Base-by-base conservation (phyloP, 2,797 vertebrate genomes). In the Remorina albescens region DNA sequence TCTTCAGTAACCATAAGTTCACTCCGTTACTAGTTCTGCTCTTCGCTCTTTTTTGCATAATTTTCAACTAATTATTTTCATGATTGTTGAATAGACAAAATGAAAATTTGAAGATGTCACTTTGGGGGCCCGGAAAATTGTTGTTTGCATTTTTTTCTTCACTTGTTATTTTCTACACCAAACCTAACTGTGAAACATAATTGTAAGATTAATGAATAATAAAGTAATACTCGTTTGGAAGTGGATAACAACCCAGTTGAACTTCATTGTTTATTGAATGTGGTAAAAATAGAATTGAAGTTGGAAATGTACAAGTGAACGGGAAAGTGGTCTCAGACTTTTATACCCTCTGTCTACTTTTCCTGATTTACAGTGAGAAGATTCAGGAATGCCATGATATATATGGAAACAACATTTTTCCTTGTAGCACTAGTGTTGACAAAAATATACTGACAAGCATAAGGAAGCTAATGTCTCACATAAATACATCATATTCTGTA, bases 401-500 rank as follows among this genome's bases (percentile, higher is more conserved):
- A n/a, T n/a, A n/a, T n/a, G n/a, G 9, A 63, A 73, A 34, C 11
- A 13, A 37, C 9, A 3, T 25, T 51, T 36, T 60, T 66, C 42
- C 7, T 23, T 44, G 9, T 13, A 26, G 2, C 56, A 50, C 21
- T 18, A 34, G 25, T n/a, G 1, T 44, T 44, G 41, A 53, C 21
- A 25, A 6, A 53, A 30, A 53, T 23, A 21, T 12, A 23, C n/a
- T 47, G 44, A 23, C 5, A 5, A 23, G 44, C 44, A 19, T 44
- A 19, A 13, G 19, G 19, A 42, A 42, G 32, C 32, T 9, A 34
- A 34, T 34, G 6, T 34, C 6, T 34, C 32, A 34, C 32, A 34
- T 8, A 34, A 34, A 34, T 34, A 34, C 32, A 34, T 34, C 8
- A 9, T 34, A 34, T 34, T 6, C 8, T 34, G 32, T 34, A 34